Base-by-base conservation (phyloP, 2,888 invertebrate species). In the Polyploca ridens region DNA sequence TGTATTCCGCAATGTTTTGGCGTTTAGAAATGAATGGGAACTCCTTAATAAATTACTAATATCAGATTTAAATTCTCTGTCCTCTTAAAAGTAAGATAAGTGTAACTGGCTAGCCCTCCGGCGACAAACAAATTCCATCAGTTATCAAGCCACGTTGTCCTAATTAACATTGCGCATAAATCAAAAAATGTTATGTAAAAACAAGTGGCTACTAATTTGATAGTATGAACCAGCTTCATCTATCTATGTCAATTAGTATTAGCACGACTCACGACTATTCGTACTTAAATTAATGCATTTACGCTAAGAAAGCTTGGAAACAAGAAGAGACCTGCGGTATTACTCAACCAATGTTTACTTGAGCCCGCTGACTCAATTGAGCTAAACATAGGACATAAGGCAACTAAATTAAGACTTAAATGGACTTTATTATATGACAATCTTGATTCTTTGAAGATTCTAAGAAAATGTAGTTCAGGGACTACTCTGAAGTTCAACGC, bases 211-310 rank as follows among this genome's bases (percentile, higher is more conserved):
- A 70, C 63, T 69, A 75, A 74, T 72, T 76, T 70, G 73, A 74
- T 72, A 68, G 66, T 67, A 72, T 69, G 69, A 71, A 69, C 74
- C 76, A 72, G 68, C 72, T 78, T 78, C 85, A 89, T 90, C 82
- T 86, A 84, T 90, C 87, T 86, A 78, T 78, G 89, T 89, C 89
- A 89, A 89, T 90, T 89, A 89, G 85, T 77, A 84, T 82, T 84
- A 86, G 77, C 69, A 65, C 77, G 77, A 76, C 74, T 77, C 82
- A 80, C 79, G 82, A 84, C 76, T 79, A 82, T 77, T 79, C 81
- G 74, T 79, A 79, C 77, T 82, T 75, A 82, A 88, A 85, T 86
- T 85, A 85, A 84, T 84, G 76, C 77, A 76, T 73, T 73, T 74
- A 71, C 77, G 72, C 79, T 83, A 79, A 83, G 81, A 82, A 85